Evolutionary conservation across 1,140 invertebrate genomes (phyloP), one percentile per base, ranked within the genome.

Genomic region (Eulimnadia texana): DNA sequence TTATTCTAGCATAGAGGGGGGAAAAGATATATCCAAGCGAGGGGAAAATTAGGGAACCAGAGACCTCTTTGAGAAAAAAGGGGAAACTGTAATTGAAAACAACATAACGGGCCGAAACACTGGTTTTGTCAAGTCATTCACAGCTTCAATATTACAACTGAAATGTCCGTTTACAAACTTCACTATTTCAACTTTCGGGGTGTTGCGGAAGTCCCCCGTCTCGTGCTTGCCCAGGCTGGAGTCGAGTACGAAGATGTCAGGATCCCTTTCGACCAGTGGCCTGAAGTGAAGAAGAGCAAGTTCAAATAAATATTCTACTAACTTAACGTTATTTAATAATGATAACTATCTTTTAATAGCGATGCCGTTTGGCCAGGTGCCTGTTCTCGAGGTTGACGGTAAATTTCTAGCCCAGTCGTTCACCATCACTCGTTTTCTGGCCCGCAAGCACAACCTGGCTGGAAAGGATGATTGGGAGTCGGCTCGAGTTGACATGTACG

Each of bases 281-380:
- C 65, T 3, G 65, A 69, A 29, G 66, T 69, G 51, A 77, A 78
- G 64, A 67, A 69, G 58, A 69, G 71, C 68, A 68, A 72, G 70
- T 57, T 50, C 16, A 42, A 42, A 42, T 66, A 3, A 28, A 42
- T 51, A 54, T 51, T 23, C 19, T 2, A 56, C 13, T 0, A 52
- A 53, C 29, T 24, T 60, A 10, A 25, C 23, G 25, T 63, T 49
- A 29, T 2, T 62, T 28, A 27, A 54, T 61, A 20, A 42, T 49
- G 33, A 22, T 52, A 13, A 49, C 22, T 64, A 24, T 50, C 24
- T 27, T 56, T 67, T 49, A 72, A 25, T 66, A 85, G 84, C 72
- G 27, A 82, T 79, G 73, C 85, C 85, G 20, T 86, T 84, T 72
- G 85, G 85, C 9, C 81, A 86, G 71, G 72, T 88, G 50, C 88